These are phyloP conservation scores for Osmerus mordax DNA, from an alignment of 2,113 vertebrate species.

Conservation along the genomic window DNA sequence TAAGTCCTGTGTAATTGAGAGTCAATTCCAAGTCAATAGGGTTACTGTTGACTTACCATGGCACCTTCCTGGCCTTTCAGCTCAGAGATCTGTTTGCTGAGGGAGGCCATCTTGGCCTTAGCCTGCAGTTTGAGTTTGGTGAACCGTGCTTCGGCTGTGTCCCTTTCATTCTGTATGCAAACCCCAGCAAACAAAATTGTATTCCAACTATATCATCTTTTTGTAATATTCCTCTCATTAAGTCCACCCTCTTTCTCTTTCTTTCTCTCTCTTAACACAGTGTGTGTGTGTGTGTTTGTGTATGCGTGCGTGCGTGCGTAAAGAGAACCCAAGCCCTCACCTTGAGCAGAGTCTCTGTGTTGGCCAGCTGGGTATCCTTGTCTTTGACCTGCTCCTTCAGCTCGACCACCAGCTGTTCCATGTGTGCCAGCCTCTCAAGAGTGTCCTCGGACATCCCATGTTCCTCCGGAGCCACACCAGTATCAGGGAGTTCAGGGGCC, in stretches of 20 bases:
- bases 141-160: constrained; percentile 82
- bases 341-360: constrained; percentile 77
- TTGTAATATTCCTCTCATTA: not conserved
- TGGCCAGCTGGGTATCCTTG: constrained; percentile 80
- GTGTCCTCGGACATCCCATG: constrained; percentile 70
- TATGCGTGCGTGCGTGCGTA: no score
- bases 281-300: no score
- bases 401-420: constrained; percentile 84
- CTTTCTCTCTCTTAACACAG: not conserved
- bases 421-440: constrained; percentile 78
- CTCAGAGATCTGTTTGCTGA: constrained; percentile 86
- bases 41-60: constrained; percentile 42
- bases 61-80: constrained; percentile 72
- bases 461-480: constrained; percentile 38
- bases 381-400: constrained; percentile 85
- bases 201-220: not conserved
- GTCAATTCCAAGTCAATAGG: not conserved
- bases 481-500: constrained; percentile 54
- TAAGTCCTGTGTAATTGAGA: not conserved
- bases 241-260: not conserved
- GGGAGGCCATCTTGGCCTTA: constrained; percentile 83
- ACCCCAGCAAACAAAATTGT: not conserved
- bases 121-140: constrained; percentile 91
- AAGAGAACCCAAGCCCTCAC: constrained; percentile 51
- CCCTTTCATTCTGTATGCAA: constrained; percentile 78